Evolutionary conservation across 2,113 vertebrate genomes (phyloP).

Genomic region (Dermatemys mawii): DNA sequence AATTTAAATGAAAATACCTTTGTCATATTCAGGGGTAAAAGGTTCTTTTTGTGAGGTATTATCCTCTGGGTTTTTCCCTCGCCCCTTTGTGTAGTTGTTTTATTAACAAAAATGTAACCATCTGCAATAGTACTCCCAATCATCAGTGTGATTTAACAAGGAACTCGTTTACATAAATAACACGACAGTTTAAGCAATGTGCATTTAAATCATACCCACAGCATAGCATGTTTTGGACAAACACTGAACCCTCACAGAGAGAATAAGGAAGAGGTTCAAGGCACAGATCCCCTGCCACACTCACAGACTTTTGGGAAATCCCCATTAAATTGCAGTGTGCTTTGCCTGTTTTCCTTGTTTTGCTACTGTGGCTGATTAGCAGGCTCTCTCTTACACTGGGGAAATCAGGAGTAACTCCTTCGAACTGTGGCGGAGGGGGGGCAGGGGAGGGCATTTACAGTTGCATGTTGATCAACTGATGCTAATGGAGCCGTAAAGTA

Average conservation of each 20-base stretch:
- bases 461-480: too few relatives aligned
- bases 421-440: too few relatives aligned
- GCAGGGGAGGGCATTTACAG: too few relatives aligned
- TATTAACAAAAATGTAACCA: background rate
- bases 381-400: background rate
- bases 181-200: background rate
- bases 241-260: background rate
- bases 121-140: background rate
- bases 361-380: background rate
- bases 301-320: background rate
- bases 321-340: rapidly evolving
- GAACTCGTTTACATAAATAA: background rate
- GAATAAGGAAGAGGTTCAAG: background rate
- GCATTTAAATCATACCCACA: background rate
- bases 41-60: background rate
- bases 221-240: background rate
- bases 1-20: background rate
- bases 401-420: too few relatives aligned
- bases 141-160: background rate
- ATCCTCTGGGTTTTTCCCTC: background rate
- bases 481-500: too few relatives aligned
- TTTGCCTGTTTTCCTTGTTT: background rate
- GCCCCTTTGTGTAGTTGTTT: background rate
- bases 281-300: rapidly evolving
- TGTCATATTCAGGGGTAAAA: background rate